A percentile compares a stretch with the other conserved stretches of the same genome.
Evolutionary conservation across 2,888 invertebrate genomes (phyloP).

Genomic region (Ormyrus labotus): DNA sequence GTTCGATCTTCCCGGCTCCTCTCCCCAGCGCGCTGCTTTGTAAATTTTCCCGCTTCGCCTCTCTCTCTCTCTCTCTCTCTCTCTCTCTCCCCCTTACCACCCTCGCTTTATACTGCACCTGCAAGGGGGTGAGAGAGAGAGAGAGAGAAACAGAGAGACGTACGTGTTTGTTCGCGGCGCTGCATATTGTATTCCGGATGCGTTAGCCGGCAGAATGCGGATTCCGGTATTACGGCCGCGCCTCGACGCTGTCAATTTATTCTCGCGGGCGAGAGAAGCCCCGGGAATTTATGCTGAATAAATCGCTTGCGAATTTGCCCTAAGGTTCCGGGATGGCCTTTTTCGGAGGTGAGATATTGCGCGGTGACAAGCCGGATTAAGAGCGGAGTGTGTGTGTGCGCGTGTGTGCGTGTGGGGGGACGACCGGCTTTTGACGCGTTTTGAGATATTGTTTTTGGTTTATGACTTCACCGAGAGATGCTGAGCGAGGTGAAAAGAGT

Average conservation of each 20-base stretch:
- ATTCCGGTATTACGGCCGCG: slow-evolving; percentile 14
- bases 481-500: no score
- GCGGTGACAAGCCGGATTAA: no score
- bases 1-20: slow-evolving; percentile 18
- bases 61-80: slow-evolving; percentile 8
- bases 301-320: no score
- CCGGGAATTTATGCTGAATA: no score
- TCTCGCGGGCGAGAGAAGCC: neutral
- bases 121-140: neutral
- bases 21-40: neutral
- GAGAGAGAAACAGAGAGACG: neutral
- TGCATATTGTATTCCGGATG: slow-evolving; percentile 30
- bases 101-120: neutral
- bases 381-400: no score
- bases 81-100: neutral
- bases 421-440: no score
- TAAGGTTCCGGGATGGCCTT: no score
- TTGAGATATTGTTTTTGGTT: no score
- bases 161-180: neutral
- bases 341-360: no score
- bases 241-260: slow-evolving; percentile 22
- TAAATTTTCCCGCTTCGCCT: slow-evolving; percentile 20
- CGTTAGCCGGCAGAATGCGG: slow-evolving; percentile 5
- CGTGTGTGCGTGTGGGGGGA: no score
- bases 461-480: no score